Evolutionary conservation across 1,140 invertebrate species (phyloP).

Genomic region (Aradophagus sp.): DNA sequence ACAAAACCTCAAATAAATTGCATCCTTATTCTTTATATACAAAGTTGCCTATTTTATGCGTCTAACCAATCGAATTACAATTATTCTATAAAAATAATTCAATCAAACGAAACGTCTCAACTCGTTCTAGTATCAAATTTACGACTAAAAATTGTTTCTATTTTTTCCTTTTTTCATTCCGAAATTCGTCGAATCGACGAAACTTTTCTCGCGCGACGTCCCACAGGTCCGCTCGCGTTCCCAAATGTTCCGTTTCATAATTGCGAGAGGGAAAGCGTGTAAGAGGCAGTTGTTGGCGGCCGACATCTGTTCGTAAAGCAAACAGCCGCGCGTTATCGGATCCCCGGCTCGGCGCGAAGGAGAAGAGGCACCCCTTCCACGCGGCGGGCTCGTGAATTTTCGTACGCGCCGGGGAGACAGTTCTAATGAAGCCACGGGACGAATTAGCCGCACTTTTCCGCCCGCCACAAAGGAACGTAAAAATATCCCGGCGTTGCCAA

Average conservation of each 20-base stretch:
- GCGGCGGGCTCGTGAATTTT: slow-evolving; percentile 34
- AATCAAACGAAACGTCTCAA: no score
- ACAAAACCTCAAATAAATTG: no score
- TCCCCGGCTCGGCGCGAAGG: slow-evolving; percentile 9
- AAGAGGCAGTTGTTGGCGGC: slow-evolving; percentile 42
- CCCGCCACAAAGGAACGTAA: slow-evolving; percentile 38
- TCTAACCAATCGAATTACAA: no score
- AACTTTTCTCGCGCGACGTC: no score
- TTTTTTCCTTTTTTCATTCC: no score
- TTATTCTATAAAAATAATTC: no score
- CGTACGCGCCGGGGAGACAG: slow-evolving; percentile 22
- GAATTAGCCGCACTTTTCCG: slow-evolving; percentile 52
- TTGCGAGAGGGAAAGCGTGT: slow-evolving; percentile 49
- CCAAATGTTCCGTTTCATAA: slow-evolving; percentile 46
- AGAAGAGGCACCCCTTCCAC: slow-evolving; percentile 41
- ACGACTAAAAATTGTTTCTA: no score
- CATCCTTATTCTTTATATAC: no score
- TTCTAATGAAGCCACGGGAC: slow-evolving; percentile 47
- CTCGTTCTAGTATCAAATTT: no score
- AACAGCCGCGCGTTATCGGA: slow-evolving; percentile 50
- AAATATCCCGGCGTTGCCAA: slow-evolving; percentile 33
- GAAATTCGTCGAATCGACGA: no score
- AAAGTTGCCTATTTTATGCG: no score
- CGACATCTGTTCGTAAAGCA: slow-evolving; percentile 54
- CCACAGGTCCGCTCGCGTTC: no score